A percentile compares a stretch with the other conserved stretches of the same genome.
Evolutionary conservation across 1,140 invertebrate species (phyloP).

Genomic region (Tetramorium alpestre): DNA sequence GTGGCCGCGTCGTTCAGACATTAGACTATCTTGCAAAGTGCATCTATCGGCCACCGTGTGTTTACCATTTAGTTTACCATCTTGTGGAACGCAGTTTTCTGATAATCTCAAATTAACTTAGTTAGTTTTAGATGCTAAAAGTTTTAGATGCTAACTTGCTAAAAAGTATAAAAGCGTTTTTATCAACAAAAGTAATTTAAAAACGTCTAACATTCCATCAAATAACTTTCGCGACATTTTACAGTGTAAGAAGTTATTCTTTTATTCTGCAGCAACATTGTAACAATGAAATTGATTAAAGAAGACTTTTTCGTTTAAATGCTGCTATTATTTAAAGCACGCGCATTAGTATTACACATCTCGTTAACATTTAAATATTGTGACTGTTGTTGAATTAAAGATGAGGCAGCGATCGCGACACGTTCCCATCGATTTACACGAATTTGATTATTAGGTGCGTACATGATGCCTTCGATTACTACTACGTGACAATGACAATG

Average conservation of each 20-base stretch:
- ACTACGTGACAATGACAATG: slow-evolving; percentile 32
- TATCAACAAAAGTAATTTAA: neutral
- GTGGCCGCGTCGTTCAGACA: slow-evolving; percentile 19
- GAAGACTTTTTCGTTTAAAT: neutral
- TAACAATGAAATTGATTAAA: neutral
- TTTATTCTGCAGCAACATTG: neutral
- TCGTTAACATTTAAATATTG: neutral
- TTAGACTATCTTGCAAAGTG: neutral
- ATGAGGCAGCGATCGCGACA: neutral
- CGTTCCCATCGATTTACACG: neutral
- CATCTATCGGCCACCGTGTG: neutral
- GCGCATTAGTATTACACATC: neutral
- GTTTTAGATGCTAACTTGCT: no score
- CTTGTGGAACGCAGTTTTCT: neutral
- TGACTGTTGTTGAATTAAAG: neutral
- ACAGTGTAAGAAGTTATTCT: neutral
- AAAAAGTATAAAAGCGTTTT: no score
- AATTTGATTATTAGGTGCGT: slow-evolving; percentile 3
- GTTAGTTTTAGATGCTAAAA: neutral
- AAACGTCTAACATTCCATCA: neutral
- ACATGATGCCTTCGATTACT: slow-evolving; percentile 14
- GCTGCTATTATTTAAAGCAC: neutral
- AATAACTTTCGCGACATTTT: neutral
- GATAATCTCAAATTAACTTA: neutral
- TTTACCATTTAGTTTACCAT: neutral